Conservation (phyloP, 2,113 vertebrate genomes). For the Dinomys branickii region DNA sequence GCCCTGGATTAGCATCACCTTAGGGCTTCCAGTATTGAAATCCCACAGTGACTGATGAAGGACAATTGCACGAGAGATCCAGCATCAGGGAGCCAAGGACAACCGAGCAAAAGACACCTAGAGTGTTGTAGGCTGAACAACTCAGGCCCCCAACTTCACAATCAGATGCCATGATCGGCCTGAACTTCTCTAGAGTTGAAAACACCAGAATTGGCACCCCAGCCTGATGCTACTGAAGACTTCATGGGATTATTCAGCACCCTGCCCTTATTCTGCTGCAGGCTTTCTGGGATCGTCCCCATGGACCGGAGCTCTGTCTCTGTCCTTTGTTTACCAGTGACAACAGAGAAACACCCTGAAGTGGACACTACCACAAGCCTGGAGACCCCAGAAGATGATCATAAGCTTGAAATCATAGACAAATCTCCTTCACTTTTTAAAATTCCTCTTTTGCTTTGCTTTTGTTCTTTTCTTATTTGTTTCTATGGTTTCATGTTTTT, state of each 20-base stretch:
- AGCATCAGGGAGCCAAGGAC: not conserved
- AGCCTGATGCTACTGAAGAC: not conserved
- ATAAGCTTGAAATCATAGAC: not conserved
- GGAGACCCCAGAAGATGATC: not conserved
- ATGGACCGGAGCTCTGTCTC: not conserved
- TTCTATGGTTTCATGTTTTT: not conserved
- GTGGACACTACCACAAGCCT: not conserved
- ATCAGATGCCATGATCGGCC: not conserved
- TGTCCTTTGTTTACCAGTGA: not conserved
- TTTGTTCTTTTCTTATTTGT: not conserved
- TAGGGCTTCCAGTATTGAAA: not conserved
- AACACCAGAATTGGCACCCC: not conserved
- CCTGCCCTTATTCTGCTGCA: not conserved
- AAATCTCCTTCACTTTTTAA: not conserved
- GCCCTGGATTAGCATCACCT: not conserved
- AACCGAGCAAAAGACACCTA: not conserved
- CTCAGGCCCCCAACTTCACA: not conserved
- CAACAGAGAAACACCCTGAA: not conserved
- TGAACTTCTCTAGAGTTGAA: not conserved
- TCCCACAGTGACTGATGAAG: not conserved
- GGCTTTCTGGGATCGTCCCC: not conserved
- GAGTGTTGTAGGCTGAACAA: not conserved
- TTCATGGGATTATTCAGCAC: not conserved
- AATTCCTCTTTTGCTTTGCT: not conserved
- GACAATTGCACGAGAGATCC: not conserved